Base-by-base conservation (phyloP, 2,888 invertebrate genomes). In the Zele albiditarsus region DNA sequence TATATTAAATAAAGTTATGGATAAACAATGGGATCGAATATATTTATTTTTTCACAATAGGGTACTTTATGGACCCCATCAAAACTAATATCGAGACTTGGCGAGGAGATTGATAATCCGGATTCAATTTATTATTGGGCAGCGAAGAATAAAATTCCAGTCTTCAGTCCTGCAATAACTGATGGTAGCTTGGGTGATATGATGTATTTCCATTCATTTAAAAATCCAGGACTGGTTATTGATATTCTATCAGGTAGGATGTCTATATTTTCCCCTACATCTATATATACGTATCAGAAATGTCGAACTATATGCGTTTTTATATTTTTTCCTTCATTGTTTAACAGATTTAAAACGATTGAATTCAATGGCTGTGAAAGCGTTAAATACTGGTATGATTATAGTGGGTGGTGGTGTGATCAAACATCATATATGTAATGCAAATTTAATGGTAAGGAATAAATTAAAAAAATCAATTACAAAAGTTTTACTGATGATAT, bases 391-490 rank as follows among this genome's bases (percentile, higher is more conserved):
- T n/a, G 99, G 99, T 14, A 96, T 99, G 93, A 95, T 99, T 53
- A 98, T 99, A 77, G 90, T 99, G 75, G 99, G 99, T 3, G 98
- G 98, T 0, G 98, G 98, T 10, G 91, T 99, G 0, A 92, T 99
- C n/a, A 99, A 99, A 90, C 99, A 99, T 90, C 99, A 99, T 87
- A 98, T 99, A 82, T 98, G 97, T 90, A 99, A 99, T 91, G 98
- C 99, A 1, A 99, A 99, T 91, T 92, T 99, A 73, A 99, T 99
- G 99, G 94, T 94, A 90, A 89, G 83, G 5, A 12, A 38, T 38
- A 12, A 38, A 38, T 12, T 31, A 8, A 31, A 31, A 31, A n/a
- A n/a, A n/a, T 6, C 4, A 31, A 8, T 4, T 4, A 8, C 25
- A 68, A 46, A 38, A 60, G 14, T 20, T 10, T 12, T 25, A 31